Base-by-base conservation (phyloP, 2,113 vertebrate genomes). In the Xiphias gladius region DNA sequence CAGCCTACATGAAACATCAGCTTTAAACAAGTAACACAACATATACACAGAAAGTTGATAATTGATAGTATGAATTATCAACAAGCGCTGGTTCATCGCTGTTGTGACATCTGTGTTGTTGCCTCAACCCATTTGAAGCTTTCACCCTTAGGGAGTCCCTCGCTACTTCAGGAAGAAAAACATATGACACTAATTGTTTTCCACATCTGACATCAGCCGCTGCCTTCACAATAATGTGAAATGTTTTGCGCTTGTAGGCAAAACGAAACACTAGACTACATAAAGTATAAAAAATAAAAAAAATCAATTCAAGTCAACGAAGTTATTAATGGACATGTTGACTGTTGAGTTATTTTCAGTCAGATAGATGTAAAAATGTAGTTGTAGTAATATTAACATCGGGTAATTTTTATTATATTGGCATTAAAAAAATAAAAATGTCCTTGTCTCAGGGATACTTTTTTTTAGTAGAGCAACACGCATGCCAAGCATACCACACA, bases 131-230 rank as follows among this genome's bases (percentile, higher is more conserved):
- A 80, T 87, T 70, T 85, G 68, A 90, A 90, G 80, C 80, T 0
- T 59, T 81, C 41, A 17, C 79, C 93, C 74, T 84, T 74, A n/a
- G 88, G 90, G 86, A 94, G 86, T 79, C 71, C 52, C 52, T 87
- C 61, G 41, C 87, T 88, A 54, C 85, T 84, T 82, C 87, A 87
- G 85, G 83, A 88, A 89, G 87, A 90, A 93, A n/a, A 89, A 89
- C 82, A 83, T 88, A 87, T 92, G 85, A 91, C 90, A 75, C 74
- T 93, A 93, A 93, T 93, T 90, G 88, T 93, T 94, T 93, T 92
- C 82, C 88, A 90, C 88, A 54, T 91, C 74, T 91, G 90, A 87
- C 82, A 90, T 88, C 89, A 86, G 83, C 84, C 37, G 70, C 86
- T 75, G 81, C 87, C 79, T 90, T 85, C 80, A 84, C 76, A 76